Base-by-base conservation (phyloP, 2,797 vertebrate species). In the Chelidonichthys spinosus region DNA sequence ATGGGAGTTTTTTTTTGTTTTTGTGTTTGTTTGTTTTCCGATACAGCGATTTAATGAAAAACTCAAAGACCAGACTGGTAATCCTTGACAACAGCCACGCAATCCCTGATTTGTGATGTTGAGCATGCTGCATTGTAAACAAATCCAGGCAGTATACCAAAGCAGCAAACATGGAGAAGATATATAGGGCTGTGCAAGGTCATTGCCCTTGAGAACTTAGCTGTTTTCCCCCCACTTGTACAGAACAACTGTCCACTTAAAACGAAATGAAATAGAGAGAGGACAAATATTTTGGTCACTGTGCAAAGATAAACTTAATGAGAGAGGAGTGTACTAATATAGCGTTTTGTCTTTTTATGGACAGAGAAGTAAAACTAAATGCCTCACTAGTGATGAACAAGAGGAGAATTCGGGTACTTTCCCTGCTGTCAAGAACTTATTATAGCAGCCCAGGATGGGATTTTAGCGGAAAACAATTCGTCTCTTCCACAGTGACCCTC, bases 21-120 rank as follows among this genome's bases (percentile, higher is more conserved):
- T 52, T 32, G 14, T 50, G 50, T 49, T 67, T 78, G 55, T 81
- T 86, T 86, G 82, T 89, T 90, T 88, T 87, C 81, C 43, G 53
- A 90, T 88, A 85, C 67, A 82, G 82, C 83, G 79, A 35, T 93
- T 88, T 89, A 91, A 93, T 90, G 87, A 90, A 89, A 92, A 89
- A 89, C 79, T 75, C 70, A 73, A 76, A 83, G 82, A 79, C 70
- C 86, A 79, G 79, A 68, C 70, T 44, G 35, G 81, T 93, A 94
- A 93, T 93, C 89, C 90, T 86, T 78, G 79, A 86, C 86, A 86
- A 83, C 89, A 90, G 84, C 84, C 79, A 83, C 63, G 44, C 89
- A 90, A 93, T 93, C 92, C 90, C 89, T 15, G 84, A 90, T 92
- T 89, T 90, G 90, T 81, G 88, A 92, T 90, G 89, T 89, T 84